Evolutionary conservation across 2,888 invertebrate genomes (phyloP).

Genomic region (Tineola bisselliella): DNA sequence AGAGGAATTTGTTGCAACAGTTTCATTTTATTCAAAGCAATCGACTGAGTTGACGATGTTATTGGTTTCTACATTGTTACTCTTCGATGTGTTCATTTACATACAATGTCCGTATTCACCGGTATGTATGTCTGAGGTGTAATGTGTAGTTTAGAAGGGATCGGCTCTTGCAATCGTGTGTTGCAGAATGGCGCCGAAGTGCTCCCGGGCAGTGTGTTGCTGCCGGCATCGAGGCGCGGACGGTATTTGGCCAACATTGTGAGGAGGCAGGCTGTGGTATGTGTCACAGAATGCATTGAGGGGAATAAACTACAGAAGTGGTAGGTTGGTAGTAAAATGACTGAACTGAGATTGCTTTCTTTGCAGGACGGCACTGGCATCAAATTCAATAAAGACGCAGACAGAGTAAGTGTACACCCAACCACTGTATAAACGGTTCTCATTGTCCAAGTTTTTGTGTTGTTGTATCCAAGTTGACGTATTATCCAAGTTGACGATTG

Average conservation of each 20-base stretch:
- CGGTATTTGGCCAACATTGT: conserved; percentile 53
- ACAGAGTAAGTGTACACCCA: conserved; percentile 47
- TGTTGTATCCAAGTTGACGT: too few relatives aligned
- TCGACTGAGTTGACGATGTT: neutral
- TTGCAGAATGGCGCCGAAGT: conserved; percentile 45
- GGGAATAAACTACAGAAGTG: too few relatives aligned
- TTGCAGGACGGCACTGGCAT: conserved; percentile 54
- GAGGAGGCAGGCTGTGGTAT: conserved; percentile 50
- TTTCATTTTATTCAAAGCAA: too few relatives aligned
- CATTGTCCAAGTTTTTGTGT: too few relatives aligned
- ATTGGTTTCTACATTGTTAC: neutral
- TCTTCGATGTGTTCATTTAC: conserved; percentile 20
- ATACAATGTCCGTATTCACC: conserved; percentile 26
- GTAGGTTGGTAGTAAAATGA: too few relatives aligned
- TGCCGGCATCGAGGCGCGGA: conserved; percentile 48
- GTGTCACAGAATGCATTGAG: too few relatives aligned
- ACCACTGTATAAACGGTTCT: too few relatives aligned
- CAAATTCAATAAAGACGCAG: conserved; percentile 58
- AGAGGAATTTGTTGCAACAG: too few relatives aligned
- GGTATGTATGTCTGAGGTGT: conserved; percentile 27
- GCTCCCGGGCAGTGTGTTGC: conserved; percentile 40
- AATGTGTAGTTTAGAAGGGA: too few relatives aligned
- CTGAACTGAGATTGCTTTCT: conserved; percentile 12
- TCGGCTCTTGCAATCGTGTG: too few relatives aligned
- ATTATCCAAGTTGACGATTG: too few relatives aligned